These are phyloP conservation scores for Numenius phaeopus DNA, from an alignment of 2,797 vertebrate genomes.

Conservation along the genomic window DNA sequence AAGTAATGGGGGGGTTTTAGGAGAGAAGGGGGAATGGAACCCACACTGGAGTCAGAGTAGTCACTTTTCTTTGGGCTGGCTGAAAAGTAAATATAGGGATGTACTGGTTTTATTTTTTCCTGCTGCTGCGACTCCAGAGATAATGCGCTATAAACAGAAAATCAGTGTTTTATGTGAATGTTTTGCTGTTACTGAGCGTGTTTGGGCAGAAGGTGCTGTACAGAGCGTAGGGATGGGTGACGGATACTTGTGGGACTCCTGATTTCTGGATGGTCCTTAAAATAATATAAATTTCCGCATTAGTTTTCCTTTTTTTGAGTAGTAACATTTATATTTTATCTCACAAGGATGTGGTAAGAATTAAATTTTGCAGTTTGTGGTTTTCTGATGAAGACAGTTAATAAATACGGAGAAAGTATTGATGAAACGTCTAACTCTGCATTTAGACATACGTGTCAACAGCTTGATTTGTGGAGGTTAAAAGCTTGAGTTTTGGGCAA, in stretches of 20 bases:
- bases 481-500: not conserved
- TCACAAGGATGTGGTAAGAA: not conserved
- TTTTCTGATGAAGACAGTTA: conserved; percentile 8
- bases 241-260: not conserved
- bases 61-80: not conserved
- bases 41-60: not conserved
- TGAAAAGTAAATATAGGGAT: not conserved
- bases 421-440: not conserved
- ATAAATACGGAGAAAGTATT: not conserved
- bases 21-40: not conserved
- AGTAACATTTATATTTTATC: not conserved
- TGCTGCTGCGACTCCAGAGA: not conserved
- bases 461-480: not conserved
- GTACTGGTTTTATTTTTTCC: not conserved
- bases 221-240: too few species aligned
- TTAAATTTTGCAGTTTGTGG: not conserved
- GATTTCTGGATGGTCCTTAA: not conserved
- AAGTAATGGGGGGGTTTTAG: not conserved
- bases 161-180: not conserved
- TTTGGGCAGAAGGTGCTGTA: not conserved
- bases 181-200: not conserved
- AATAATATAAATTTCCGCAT: not conserved
- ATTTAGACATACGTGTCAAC: not conserved
- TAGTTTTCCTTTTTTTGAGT: not conserved
- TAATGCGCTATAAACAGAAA: not conserved